Percentiles rank a stretch among this genome's conserved stretches.
Evolutionary conservation across 1,140 invertebrate genomes (phyloP).

Genomic region (Cephus cinctus): DNA sequence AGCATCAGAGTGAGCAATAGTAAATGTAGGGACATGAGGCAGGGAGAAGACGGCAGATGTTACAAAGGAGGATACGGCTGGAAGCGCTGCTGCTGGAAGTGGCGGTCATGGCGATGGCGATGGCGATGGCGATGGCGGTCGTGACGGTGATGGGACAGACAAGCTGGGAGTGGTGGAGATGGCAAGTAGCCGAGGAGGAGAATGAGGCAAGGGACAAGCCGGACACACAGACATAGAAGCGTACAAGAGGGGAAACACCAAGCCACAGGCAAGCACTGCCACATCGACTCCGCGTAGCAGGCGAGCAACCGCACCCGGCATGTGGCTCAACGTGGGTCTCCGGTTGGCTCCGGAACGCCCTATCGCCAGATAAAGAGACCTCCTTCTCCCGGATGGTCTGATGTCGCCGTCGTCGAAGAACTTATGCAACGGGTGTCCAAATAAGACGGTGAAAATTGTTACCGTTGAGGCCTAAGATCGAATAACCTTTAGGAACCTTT

Average conservation of each 20-base stretch:
- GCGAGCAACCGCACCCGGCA: slow-evolving; percentile 28
- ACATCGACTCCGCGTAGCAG: slow-evolving; percentile 19
- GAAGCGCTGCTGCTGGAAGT: background rate
- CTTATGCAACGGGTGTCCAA: no score
- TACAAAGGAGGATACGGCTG: slow-evolving; percentile 6
- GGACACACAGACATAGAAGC: slow-evolving; percentile 27
- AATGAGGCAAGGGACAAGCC: slow-evolving; percentile 21
- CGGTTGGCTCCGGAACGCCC: slow-evolving; percentile 18
- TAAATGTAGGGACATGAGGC: no score
- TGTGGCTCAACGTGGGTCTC: slow-evolving; percentile 24
- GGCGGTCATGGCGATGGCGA: slow-evolving; percentile 8
- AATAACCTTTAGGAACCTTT: no score
- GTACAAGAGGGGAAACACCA: slow-evolving; percentile 13
- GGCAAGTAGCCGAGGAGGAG: background rate
- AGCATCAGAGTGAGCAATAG: no score
- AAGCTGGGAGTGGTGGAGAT: slow-evolving; percentile 10
- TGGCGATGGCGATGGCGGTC: slow-evolving; percentile 4
- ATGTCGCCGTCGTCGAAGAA: no score
- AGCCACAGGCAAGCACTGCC: slow-evolving; percentile 13
- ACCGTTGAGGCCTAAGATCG: no score
- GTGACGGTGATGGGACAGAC: slow-evolving; percentile 18
- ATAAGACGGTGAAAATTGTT: no score
- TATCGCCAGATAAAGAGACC: no score
- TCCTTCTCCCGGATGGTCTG: no score
- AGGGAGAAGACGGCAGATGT: no score